Evolutionary conservation across 2,888 invertebrate genomes (phyloP).

Genomic region (Caenorhabditis zanzibari): DNA sequence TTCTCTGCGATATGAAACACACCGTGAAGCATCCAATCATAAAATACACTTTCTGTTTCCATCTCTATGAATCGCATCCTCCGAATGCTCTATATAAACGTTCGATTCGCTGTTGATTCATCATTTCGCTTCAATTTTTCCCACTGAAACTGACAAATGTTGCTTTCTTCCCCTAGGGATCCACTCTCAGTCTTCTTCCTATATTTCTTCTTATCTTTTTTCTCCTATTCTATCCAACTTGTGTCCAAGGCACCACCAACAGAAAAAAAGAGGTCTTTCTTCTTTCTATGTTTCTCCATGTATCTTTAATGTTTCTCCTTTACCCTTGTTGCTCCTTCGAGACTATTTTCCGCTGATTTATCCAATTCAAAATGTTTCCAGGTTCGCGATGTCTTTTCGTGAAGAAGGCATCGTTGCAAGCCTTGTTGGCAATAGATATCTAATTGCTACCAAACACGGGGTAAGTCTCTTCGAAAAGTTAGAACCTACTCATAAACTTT

Average conservation of each 20-base stretch:
- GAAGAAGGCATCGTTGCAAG: neutral
- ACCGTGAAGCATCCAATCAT: neutral
- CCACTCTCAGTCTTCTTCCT: no score
- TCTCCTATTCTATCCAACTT: neutral
- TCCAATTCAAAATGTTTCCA: neutral
- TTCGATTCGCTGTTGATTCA: neutral
- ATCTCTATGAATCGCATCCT: neutral
- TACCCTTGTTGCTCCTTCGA: neutral
- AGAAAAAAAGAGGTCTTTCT: no score
- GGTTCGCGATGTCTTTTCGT: neutral
- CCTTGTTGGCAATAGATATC: neutral
- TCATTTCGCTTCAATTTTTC: neutral
- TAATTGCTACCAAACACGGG: neutral
- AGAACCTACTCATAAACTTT: neutral
- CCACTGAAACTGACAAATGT: neutral
- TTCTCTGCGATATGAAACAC: neutral
- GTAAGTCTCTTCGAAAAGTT: neutral
- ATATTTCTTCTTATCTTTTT: neutral
- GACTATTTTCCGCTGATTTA: neutral
- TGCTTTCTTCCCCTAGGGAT: no score
- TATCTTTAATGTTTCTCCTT: neutral
- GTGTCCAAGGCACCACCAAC: neutral
- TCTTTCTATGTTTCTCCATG: neutral
- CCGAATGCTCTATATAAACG: neutral
- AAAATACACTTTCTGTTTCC: neutral